phyloP scores from a whole-genome alignment of 2,797 vertebrate genomes.

The Tarsius wallacei region DNA sequence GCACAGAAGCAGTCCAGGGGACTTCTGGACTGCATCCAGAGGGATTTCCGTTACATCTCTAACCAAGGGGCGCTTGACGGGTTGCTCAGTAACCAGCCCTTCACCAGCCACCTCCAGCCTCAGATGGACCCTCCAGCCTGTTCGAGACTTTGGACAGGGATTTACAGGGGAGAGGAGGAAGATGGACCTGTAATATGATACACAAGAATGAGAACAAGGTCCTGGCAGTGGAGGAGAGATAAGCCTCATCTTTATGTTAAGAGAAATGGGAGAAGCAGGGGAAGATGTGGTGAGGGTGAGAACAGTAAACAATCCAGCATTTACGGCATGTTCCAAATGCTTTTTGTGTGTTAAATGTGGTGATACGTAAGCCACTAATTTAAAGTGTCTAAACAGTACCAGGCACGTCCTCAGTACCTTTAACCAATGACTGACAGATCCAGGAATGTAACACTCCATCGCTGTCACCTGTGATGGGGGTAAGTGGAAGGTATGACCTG shows the following conservation, averaged over 20 bases:
- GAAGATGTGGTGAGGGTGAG: neutral
- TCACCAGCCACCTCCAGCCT: neutral
- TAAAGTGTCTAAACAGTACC: neutral
- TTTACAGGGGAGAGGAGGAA: neutral
- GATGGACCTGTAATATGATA: neutral
- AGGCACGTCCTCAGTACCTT: neutral
- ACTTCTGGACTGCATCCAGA: neutral
- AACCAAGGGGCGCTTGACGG: neutral
- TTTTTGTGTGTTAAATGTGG: neutral
- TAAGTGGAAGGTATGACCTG: neutral
- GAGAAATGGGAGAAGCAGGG: neutral
- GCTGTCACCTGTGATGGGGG: neutral
- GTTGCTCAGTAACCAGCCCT: neutral
- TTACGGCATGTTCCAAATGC: neutral
- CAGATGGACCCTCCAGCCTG: neutral
- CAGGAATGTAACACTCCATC: neutral
- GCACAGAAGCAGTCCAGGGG: neutral
- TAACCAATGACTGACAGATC: neutral
- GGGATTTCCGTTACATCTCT: conserved; percentile 7
- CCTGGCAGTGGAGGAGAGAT: neutral
- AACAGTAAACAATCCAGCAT: neutral
- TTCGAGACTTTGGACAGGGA: neutral
- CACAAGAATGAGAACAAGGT: neutral
- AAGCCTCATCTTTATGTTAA: neutral
- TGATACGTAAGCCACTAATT: neutral